Evolutionary conservation across 2,888 invertebrate species (phyloP).

Genomic region (Candidula unifasciata): DNA sequence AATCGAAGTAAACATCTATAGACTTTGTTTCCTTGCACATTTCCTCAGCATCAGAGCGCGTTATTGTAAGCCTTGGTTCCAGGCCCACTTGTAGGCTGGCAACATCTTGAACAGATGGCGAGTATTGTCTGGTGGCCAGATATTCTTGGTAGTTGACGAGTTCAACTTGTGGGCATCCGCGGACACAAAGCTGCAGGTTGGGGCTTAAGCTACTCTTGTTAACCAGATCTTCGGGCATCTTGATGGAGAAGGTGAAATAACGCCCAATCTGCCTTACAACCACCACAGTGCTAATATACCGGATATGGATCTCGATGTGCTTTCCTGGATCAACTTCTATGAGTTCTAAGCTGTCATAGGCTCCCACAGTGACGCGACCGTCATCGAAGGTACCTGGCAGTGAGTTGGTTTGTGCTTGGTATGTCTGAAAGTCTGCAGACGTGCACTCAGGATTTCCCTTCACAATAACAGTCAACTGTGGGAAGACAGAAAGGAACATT

Average conservation of each 20-base stretch:
- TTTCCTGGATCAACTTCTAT: conserved; percentile 74
- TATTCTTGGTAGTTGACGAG: conserved; percentile 78
- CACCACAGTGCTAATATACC: conserved; percentile 80
- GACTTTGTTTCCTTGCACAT: conserved; percentile 77
- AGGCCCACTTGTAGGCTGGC: not conserved
- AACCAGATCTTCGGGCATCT: conserved; percentile 79
- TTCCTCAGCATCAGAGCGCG: conserved; percentile 72
- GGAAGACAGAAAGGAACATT: not conserved
- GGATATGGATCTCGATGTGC: conserved; percentile 80
- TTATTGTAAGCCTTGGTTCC: conserved; percentile 56
- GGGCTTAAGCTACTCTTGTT: conserved; percentile 67
- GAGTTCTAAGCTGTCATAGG: conserved; percentile 74
- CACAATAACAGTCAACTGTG: conserved; percentile 80
- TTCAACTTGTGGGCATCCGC: conserved; percentile 80
- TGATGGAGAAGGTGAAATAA: conserved; percentile 80
- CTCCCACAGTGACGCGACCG: conserved; percentile 78
- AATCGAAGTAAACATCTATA: conserved; percentile 81
- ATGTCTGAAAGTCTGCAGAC: conserved; percentile 78
- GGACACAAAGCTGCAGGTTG: conserved; percentile 79
- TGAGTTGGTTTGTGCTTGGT: conserved; percentile 79
- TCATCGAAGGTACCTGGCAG: conserved; percentile 80
- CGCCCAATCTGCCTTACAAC: conserved; percentile 78
- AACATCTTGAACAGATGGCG: not conserved
- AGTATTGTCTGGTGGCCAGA: conserved; percentile 60
- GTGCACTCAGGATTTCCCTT: conserved; percentile 79